phyloP scores from a whole-genome alignment of 2,113 vertebrate genomes.

The Anas platyrhynchos region DNA sequence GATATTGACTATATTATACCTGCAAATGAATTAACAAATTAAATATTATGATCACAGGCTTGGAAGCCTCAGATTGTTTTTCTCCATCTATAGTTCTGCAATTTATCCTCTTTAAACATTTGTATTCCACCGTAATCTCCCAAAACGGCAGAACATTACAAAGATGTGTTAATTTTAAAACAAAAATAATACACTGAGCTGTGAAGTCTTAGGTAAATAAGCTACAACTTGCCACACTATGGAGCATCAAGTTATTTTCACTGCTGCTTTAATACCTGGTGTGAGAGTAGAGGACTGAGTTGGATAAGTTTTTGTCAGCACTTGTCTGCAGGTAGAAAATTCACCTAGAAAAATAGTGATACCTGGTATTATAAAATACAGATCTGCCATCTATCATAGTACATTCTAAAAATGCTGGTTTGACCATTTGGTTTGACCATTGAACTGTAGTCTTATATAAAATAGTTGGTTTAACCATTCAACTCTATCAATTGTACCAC shows the following conservation, averaged over 20 bases:
- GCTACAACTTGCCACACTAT: not conserved
- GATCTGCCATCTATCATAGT: not conserved
- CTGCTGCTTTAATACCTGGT: not conserved
- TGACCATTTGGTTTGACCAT: not conserved
- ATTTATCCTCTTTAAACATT: not conserved
- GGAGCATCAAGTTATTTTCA: not conserved
- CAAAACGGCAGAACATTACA: not conserved
- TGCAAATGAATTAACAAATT: not conserved
- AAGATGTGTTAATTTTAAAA: not conserved
- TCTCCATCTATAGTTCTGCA: not conserved
- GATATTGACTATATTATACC: not conserved
- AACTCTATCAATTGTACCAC: fast-evolving
- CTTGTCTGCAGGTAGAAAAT: not conserved
- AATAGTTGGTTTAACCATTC: not conserved
- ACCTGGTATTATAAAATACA: not conserved
- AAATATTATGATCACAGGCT: not conserved
- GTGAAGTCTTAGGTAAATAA: not conserved
- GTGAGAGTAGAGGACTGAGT: not conserved
- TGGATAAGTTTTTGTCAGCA: not conserved
- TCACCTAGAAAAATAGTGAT: not conserved
- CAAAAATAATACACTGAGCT: not conserved
- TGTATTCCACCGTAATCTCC: not conserved
- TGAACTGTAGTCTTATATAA: not conserved
- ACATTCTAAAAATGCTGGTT: not conserved
- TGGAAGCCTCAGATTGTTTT: not conserved